phyloP scores from a whole-genome alignment of 2,797 vertebrate genomes.

The Strix occidentalis region DNA sequence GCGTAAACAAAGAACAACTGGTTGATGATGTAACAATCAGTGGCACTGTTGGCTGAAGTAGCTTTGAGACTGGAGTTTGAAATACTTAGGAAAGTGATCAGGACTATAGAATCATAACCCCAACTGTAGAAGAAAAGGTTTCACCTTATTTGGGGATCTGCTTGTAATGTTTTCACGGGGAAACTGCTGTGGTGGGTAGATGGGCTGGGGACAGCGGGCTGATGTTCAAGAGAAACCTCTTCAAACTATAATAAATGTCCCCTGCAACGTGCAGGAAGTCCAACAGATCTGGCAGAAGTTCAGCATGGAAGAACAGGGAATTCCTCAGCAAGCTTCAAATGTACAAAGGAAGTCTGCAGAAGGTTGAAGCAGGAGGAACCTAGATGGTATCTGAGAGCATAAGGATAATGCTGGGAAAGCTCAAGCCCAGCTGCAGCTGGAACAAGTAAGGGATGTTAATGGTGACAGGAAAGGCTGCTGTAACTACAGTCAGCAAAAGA shows the following conservation, averaged over 20 bases:
- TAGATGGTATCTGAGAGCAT: background rate
- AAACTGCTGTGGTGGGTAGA: background rate
- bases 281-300: background rate
- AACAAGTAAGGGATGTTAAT: background rate
- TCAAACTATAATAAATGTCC: background rate
- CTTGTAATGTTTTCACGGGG: background rate
- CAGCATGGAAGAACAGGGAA: background rate
- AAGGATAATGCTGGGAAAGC: background rate
- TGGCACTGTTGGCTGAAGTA: background rate
- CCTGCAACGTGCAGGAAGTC: background rate
- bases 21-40: background rate
- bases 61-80: background rate
- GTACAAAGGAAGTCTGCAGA: background rate
- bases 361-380: background rate
- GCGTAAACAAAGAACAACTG: background rate
- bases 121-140: background rate
- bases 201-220: background rate
- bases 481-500: background rate
- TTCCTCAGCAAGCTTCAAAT: background rate
- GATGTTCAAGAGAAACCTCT: background rate
- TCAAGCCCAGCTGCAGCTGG: background rate
- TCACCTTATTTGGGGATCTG: background rate
- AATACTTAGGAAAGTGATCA: background rate
- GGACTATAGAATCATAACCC: background rate
- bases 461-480: background rate